A percentile compares a stretch with the other conserved stretches of the same genome.
phyloP scores from a whole-genome alignment of 2,113 vertebrate species.

The Xyrauchen texanus region DNA sequence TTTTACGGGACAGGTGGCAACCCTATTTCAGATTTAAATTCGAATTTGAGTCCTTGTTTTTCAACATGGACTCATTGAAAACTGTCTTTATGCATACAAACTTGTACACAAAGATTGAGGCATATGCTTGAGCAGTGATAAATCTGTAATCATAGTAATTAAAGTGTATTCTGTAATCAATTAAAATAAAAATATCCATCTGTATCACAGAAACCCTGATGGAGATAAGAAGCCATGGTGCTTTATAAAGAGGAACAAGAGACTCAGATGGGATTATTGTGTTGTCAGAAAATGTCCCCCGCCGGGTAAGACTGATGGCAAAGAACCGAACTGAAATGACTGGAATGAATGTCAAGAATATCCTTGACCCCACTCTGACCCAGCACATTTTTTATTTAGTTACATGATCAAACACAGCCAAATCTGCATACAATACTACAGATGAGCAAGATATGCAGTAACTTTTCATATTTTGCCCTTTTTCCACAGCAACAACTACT shows the following conservation, averaged over 20 bases:
- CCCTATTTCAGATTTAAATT: too few relatives aligned
- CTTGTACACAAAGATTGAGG: too few relatives aligned
- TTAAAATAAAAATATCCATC: background rate
- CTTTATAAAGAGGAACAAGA: slow-evolving; percentile 62
- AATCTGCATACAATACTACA: background rate
- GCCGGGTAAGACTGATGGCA: slow-evolving; percentile 23
- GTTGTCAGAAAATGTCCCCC: slow-evolving; percentile 63
- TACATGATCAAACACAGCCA: background rate
- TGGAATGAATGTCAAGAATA: background rate
- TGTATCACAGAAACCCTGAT: slow-evolving; percentile 72
- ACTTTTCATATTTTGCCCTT: background rate
- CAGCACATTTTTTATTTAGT: background rate
- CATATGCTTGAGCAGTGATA: too few relatives aligned
- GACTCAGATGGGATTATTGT: slow-evolving; percentile 72
- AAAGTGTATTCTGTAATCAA: too few relatives aligned
- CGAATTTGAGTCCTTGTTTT: too few relatives aligned
- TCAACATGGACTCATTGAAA: too few relatives aligned
- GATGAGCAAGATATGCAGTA: background rate
- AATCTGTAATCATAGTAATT: too few relatives aligned
- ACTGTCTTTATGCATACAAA: too few relatives aligned
- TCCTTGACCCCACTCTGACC: background rate
- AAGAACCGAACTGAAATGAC: background rate
- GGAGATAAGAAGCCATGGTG: slow-evolving; percentile 75
- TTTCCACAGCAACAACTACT: slow-evolving; percentile 10
- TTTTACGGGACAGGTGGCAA: too few relatives aligned